Percentiles rank a stretch among this genome's conserved stretches.
Evolutionary conservation across 2,888 invertebrate species (phyloP).

Genomic region (Meta bourneti): DNA sequence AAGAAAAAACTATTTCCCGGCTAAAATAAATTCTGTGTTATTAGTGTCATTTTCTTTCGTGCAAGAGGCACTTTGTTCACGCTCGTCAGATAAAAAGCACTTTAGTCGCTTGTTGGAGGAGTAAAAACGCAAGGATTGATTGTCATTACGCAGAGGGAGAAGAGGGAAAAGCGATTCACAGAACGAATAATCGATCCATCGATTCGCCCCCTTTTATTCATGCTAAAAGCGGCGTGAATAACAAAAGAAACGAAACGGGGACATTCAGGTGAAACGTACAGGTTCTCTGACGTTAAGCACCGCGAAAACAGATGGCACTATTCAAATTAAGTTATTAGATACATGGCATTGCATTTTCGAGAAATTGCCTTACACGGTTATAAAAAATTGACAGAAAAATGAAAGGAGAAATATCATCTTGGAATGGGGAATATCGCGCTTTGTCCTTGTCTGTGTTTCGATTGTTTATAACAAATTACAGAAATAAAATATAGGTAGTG

Average conservation of each 20-base stretch:
- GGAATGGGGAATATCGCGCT: neutral
- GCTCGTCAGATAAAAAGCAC: conserved; percentile 41
- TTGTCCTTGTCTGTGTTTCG: neutral
- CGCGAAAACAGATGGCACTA: conserved; percentile 65
- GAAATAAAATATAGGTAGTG: neutral
- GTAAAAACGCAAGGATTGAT: conserved; percentile 60
- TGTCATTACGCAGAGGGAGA: conserved; percentile 55
- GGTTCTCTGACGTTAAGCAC: conserved; percentile 42
- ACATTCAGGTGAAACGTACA: conserved; percentile 51
- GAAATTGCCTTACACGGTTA: conserved; percentile 26
- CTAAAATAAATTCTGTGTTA: conserved; percentile 55
- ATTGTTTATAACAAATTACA: neutral
- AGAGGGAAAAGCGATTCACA: conserved; percentile 34
- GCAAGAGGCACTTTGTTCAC: conserved; percentile 7
- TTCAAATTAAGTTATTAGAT: conserved; percentile 73
- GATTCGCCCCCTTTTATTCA: conserved; percentile 55
- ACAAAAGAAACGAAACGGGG: conserved; percentile 27
- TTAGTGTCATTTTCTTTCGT: conserved; percentile 29
- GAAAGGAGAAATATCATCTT: neutral
- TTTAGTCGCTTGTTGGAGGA: conserved; percentile 10
- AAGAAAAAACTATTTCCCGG: conserved; percentile 30
- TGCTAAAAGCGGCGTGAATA: conserved; percentile 31
- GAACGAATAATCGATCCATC: conserved; percentile 70
- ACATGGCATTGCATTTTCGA: conserved; percentile 46
- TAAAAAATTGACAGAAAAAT: conserved; percentile 8